Evolutionary conservation across 1,140 invertebrate species (phyloP).

Genomic region (Thalassaphorura encarpata): DNA sequence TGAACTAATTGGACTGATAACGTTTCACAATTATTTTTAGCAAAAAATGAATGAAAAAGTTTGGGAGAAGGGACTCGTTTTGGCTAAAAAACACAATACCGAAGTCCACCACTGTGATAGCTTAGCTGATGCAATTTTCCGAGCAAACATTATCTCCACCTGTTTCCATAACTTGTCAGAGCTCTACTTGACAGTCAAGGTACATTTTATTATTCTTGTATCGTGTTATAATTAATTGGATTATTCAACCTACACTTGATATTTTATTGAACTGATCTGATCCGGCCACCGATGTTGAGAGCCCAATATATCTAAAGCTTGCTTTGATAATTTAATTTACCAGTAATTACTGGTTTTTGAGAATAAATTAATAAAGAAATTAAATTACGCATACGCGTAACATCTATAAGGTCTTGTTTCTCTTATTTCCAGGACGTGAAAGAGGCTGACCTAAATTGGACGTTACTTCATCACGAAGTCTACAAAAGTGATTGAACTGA

Average conservation of each 20-base stretch:
- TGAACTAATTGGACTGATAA: neutral
- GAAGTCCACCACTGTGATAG: slow-evolving; percentile 14
- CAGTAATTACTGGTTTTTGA: too few species aligned
- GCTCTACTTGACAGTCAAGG: neutral
- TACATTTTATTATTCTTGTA: too few species aligned
- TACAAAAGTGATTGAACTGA: too few species aligned
- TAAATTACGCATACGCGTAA: too few species aligned
- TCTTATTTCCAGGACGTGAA: slow-evolving; percentile 17
- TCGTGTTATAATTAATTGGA: too few species aligned
- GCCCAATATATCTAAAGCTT: too few species aligned
- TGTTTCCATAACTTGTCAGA: neutral
- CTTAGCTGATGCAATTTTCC: slow-evolving; percentile 13
- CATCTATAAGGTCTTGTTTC: too few species aligned
- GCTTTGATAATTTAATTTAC: too few species aligned
- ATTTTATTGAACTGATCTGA: too few species aligned
- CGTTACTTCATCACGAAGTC: slow-evolving; percentile 16
- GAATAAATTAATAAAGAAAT: neutral
- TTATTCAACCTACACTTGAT: too few species aligned
- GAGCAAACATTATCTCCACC: slow-evolving; percentile 10
- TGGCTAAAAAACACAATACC: slow-evolving; percentile 10
- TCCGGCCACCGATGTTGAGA: too few species aligned
- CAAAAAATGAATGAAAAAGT: neutral
- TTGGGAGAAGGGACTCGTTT: slow-evolving; percentile 11
- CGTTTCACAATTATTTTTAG: neutral
- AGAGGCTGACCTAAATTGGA: slow-evolving; percentile 24